These are phyloP conservation scores for Tholera decimalis DNA, from an alignment of 2,888 invertebrate species.

Conservation along the genomic window DNA sequence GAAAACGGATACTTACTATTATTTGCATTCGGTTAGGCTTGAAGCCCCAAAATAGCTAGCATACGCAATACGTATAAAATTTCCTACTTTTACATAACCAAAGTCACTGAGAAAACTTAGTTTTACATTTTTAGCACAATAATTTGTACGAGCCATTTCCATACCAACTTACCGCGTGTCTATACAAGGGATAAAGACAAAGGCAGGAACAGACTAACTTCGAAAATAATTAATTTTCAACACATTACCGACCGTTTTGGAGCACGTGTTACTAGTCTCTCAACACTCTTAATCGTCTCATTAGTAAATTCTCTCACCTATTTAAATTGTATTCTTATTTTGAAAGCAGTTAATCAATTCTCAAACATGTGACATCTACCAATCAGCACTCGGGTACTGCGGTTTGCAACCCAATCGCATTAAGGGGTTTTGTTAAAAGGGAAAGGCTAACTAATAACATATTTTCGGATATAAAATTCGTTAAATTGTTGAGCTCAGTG, in stretches of 20 bases:
- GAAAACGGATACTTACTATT: too few species aligned
- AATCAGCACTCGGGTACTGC: too few species aligned
- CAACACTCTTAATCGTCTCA: constrained; percentile 3
- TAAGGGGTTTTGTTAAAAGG: too few species aligned
- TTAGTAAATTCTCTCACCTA: constrained; percentile 7
- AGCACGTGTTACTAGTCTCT: constrained; percentile 5
- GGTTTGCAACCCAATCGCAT: too few species aligned
- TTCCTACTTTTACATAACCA: neutral
- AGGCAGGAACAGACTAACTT: neutral
- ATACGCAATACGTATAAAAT: too few species aligned
- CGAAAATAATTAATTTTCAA: constrained; percentile 17
- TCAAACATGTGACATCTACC: neutral
- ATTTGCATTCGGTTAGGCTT: too few species aligned
- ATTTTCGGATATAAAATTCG: too few species aligned
- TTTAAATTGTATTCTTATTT: constrained; percentile 12
- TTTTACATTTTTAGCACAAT: neutral
- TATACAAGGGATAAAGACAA: neutral
- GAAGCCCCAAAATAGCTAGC: too few species aligned
- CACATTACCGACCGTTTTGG: constrained; percentile 7
- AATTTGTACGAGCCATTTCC: neutral
- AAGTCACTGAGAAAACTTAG: neutral
- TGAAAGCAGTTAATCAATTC: neutral
- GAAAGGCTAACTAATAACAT: too few species aligned
- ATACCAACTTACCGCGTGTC: neutral
- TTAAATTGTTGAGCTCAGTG: too few species aligned